These are phyloP conservation scores for Palaemon carinicauda DNA, from an alignment of 1,140 invertebrate genomes.

Conservation along the genomic window DNA sequence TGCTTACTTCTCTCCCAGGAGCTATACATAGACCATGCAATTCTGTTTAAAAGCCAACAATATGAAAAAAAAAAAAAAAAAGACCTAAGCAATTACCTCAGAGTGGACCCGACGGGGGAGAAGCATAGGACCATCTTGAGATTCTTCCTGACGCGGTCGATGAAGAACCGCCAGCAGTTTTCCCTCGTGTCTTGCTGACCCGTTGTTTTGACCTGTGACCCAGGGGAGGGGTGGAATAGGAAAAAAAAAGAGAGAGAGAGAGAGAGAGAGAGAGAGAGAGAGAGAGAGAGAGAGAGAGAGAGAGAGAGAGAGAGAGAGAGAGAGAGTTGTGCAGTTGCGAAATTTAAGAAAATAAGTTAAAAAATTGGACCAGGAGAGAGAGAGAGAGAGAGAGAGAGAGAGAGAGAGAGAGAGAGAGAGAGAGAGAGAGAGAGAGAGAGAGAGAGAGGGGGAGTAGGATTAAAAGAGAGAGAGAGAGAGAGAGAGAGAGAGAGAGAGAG, in stretches of 20 bases:
- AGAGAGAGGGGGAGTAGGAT: background rate
- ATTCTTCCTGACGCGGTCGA: constrained; percentile 89
- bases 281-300: background rate
- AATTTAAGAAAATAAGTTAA: too few species aligned
- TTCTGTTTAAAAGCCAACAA: too few species aligned
- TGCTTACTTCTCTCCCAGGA: too few species aligned
- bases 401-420: background rate
- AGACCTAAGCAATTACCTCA: constrained; percentile 49
- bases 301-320: background rate
- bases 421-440: background rate
- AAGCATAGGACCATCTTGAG: constrained; percentile 75
- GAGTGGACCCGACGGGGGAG: constrained; percentile 59
- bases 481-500: background rate
- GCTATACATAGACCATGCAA: too few species aligned
- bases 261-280: background rate
- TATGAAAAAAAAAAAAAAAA: too few species aligned
- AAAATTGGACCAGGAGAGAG: background rate
- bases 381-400: background rate
- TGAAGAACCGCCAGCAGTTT: constrained; percentile 98
- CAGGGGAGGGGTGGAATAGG: background rate
- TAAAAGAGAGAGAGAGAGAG: background rate
- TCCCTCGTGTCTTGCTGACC: constrained; percentile 87
- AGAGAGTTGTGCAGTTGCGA: background rate
- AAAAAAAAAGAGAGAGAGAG: background rate
- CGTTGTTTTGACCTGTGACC: constrained; percentile 72